Conservation (phyloP, 2,888 invertebrate species). For the Agrochola litura region DNA sequence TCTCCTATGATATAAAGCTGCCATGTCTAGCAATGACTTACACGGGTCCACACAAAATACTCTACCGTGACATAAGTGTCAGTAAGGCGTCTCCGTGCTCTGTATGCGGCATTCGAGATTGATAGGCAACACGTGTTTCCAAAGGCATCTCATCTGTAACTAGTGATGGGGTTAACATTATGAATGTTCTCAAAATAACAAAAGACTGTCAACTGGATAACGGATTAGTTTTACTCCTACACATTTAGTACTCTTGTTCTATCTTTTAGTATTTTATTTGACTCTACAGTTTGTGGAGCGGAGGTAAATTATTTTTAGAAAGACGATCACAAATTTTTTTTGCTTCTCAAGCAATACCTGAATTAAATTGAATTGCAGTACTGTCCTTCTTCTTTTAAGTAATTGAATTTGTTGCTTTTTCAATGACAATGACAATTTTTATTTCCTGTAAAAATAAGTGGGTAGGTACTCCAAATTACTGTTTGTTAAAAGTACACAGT, state of each 20-base stretch:
- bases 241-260: background rate
- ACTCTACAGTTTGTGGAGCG: no score
- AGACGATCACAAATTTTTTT: background rate
- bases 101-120: background rate
- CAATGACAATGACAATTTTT: no score
- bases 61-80: constrained; percentile 7
- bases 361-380: no score
- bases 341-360: background rate
- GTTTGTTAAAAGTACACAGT: background rate
- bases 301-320: no score
- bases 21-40: background rate
- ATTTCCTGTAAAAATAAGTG: background rate
- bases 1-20: background rate
- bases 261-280: background rate
- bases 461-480: no score
- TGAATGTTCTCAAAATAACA: constrained; percentile 38
- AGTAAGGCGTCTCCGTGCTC: background rate
- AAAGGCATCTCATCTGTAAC: constrained; percentile 23
- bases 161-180: constrained; percentile 10
- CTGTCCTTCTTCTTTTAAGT: background rate
- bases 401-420: background rate
- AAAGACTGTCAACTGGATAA: constrained; percentile 27
- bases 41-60: constrained; percentile 7
- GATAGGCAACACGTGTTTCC: constrained; percentile 40
- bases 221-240: constrained; percentile 1